Conservation (phyloP, 2,113 vertebrate genomes). For the Saccopteryx leptura region DNA sequence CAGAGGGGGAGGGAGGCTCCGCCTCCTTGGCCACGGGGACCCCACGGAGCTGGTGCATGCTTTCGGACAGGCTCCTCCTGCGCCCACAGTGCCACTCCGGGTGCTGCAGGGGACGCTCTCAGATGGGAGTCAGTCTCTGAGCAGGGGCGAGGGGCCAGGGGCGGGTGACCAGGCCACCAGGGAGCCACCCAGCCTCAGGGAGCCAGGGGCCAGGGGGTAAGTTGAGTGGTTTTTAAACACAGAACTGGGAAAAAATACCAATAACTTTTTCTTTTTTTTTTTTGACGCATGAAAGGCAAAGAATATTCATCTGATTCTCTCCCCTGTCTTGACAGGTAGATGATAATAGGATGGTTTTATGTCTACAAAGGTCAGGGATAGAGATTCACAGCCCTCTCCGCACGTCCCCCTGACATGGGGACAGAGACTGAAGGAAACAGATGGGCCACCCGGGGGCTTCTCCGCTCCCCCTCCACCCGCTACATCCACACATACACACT, state of each 20-base stretch:
- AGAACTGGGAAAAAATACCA: not conserved
- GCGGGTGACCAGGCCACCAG: not conserved
- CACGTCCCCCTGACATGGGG: not conserved
- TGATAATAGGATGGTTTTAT: slow-evolving; percentile 73
- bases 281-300: slow-evolving; percentile 61
- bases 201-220: rapidly evolving
- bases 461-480: not conserved
- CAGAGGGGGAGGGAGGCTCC: rapidly evolving
- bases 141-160: rapidly evolving
- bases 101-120: not conserved
- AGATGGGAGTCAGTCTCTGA: too few relatives aligned
- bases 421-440: not conserved
- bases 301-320: slow-evolving; percentile 53
- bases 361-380: slow-evolving; percentile 79
- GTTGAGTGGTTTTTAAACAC: not conserved
- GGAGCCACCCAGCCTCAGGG: not conserved
- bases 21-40: not conserved
- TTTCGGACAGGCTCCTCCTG: not conserved
- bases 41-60: rapidly evolving
- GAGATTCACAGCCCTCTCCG: slow-evolving; percentile 71
- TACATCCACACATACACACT: rapidly evolving
- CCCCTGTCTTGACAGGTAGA: slow-evolving; percentile 72
- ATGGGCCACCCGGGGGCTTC: not conserved
- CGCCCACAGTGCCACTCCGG: not conserved
- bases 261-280: not conserved